Evolutionary conservation across 92 coral and sea anemone species (phyloP).

Genomic region (Montipora capitata): DNA sequence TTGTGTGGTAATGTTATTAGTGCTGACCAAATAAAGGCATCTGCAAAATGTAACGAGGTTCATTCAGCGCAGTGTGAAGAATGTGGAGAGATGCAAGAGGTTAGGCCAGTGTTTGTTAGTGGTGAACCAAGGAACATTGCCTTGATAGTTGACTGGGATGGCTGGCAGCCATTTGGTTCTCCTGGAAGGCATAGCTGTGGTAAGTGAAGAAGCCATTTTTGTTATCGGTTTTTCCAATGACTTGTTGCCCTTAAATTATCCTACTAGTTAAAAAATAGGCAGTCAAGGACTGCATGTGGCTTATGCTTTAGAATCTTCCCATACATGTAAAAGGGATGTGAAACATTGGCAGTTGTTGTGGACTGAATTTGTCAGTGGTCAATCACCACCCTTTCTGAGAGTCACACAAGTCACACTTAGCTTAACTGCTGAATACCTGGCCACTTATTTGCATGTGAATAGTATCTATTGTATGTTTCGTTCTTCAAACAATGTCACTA

Average conservation of each 20-base stretch:
- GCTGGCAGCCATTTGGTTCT: slow-evolving; percentile 73
- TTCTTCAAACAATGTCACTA: too few relatives aligned
- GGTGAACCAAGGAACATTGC: slow-evolving; percentile 74
- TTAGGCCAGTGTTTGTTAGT: slow-evolving; percentile 27
- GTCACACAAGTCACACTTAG: too few relatives aligned
- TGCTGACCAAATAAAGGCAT: slow-evolving; percentile 47
- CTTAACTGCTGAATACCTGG: too few relatives aligned
- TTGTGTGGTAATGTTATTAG: slow-evolving; percentile 50
- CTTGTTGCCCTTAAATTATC: not conserved
- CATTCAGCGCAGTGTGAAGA: slow-evolving; percentile 47
- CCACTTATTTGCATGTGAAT: too few relatives aligned
- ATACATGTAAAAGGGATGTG: too few relatives aligned
- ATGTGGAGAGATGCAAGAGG: slow-evolving; percentile 38
- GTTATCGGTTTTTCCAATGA: too few relatives aligned
- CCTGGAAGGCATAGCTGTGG: slow-evolving; percentile 71
- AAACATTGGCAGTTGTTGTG: too few relatives aligned
- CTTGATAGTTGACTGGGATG: slow-evolving; percentile 75
- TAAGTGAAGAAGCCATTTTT: slow-evolving; percentile 12
- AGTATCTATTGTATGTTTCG: too few relatives aligned
- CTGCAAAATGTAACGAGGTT: slow-evolving; percentile 29
- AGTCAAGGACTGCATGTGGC: not conserved
- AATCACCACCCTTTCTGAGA: too few relatives aligned
- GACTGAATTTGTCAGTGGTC: too few relatives aligned
- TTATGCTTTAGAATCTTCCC: too few relatives aligned
- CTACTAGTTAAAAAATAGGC: not conserved